phyloP scores from a whole-genome alignment of 2,113 vertebrate species.

The Gasterosteus nipponicus region DNA sequence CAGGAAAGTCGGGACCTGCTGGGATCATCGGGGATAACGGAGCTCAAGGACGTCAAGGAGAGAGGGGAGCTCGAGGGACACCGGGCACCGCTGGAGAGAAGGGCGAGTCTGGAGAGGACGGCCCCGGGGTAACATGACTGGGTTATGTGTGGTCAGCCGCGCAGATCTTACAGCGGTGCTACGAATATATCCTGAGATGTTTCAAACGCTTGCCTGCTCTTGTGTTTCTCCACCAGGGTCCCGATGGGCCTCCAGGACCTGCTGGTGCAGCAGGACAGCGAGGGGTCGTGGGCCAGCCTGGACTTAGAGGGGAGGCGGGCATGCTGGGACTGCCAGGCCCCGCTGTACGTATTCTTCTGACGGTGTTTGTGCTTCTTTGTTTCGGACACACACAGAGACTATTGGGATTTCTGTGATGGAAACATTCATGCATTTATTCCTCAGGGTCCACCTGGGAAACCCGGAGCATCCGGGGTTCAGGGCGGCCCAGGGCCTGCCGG shows the following conservation, averaged over 20 bases:
- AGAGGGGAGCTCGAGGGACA: conserved; percentile 86
- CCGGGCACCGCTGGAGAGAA: conserved; percentile 91
- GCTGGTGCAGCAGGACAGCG: conserved; percentile 91
- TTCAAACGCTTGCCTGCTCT: neutral
- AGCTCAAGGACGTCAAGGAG: conserved; percentile 86
- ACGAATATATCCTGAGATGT: neutral
- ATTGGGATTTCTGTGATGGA: neutral
- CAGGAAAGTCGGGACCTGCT: conserved; percentile 91
- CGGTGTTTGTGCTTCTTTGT: neutral
- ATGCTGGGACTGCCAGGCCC: conserved; percentile 92
- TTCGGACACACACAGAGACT: neutral
- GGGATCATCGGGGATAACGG: conserved; percentile 92
- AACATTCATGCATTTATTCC: neutral
- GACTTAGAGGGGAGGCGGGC: conserved; percentile 92
- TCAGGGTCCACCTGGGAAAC: conserved; percentile 94
- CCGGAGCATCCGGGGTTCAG: conserved; percentile 84
- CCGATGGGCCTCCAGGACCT: conserved; percentile 92
- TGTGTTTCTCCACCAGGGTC: conserved; percentile 83
- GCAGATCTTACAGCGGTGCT: neutral
- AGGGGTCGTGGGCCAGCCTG: conserved; percentile 93
- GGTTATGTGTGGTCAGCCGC: too few species aligned
- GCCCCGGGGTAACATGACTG: conserved; percentile 82
- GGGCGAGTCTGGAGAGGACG: conserved; percentile 93
- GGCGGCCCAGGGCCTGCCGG: conserved; percentile 91
- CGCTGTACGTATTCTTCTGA: conserved; percentile 82